Evolutionary conservation across 2,113 vertebrate genomes (phyloP), one percentile per base, ranked within the genome.

Genomic region (Steatornis caripensis): DNA sequence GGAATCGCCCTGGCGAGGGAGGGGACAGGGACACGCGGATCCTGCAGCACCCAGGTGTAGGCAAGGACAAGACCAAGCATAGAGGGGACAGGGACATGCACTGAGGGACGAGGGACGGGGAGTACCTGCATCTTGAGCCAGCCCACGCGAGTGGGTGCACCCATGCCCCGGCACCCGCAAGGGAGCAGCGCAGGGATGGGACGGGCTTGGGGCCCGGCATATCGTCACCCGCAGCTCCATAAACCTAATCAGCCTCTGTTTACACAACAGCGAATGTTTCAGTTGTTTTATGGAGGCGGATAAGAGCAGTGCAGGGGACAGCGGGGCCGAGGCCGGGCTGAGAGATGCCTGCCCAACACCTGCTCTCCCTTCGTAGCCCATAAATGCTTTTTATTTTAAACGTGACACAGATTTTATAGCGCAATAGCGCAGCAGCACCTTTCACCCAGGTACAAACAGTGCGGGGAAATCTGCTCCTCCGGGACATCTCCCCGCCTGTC

Each of bases 241-340:
- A 91, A 95, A 93, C 87, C 29, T 26, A 61, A 3, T 6, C 10
- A 3, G 75, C 58, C 71, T 88, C 54, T 97, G 92, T 96, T 96
- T 96, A 95, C 90, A 74, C 93, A 95, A 81, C 90, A 96, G 11
- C 7, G 24, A 94, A 81, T 84, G 92, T 96, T 94, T 95, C 96
- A 4, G 66, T 96, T 96, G 90, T 66, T 97, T 97, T 96, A 96
- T 95, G 85, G 96, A 80, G 92, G 41, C 3, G 85, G 39, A 64
- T 66, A 51, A 84, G 85, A 81, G 36, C 79, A 54, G 58, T 13
- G 0, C 54, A 23, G 41, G 49, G 68, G 49, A 22, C 18, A 7
- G 53, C 4, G 8, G 65, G 80, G 83, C 68, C n/a, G 22, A 66
- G 83, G 57, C 64, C 0, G 2, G 71, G 83, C 87, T 10, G 23